Percentiles rank a stretch among this genome's conserved stretches.
phyloP scores from a whole-genome alignment of 2,888 invertebrate species.

The Hedychridium roseum region DNA sequence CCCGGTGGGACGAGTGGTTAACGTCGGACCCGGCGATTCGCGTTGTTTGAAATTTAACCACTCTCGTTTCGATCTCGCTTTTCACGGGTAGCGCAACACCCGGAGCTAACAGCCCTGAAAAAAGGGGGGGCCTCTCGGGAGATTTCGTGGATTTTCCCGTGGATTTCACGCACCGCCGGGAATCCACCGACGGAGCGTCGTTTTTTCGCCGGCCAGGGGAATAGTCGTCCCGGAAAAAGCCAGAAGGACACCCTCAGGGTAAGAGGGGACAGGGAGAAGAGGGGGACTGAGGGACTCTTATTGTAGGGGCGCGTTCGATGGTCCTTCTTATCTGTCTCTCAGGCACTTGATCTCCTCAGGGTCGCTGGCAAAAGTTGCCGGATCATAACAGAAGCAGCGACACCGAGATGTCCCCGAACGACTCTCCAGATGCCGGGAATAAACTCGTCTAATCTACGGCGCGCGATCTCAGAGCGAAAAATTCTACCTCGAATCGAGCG shows the following conservation, averaged over 20 bases:
- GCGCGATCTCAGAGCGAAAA: no score
- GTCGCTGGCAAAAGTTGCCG: constrained; percentile 1
- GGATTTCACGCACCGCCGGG: constrained; percentile 28
- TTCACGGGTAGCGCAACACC: constrained; percentile 2
- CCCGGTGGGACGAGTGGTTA: no score
- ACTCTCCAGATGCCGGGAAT: background rate
- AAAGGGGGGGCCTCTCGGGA: constrained; percentile 12
- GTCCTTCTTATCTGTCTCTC: constrained; percentile 11
- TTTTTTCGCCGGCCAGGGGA: constrained; percentile 7
- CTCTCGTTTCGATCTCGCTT: background rate
- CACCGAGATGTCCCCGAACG: no score
- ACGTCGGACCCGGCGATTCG: no score
- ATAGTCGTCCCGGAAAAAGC: constrained; percentile 19
- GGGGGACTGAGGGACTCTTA: constrained; percentile 11
- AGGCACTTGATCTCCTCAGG: constrained; percentile 5
- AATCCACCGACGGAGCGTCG: constrained; percentile 22
- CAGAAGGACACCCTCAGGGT: constrained; percentile 13
- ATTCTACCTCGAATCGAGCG: no score
- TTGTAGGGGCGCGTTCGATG: constrained; percentile 17
- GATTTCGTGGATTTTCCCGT: constrained; percentile 31
- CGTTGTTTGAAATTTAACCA: no score
- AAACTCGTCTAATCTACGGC: background rate
- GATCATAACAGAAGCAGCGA: background rate
- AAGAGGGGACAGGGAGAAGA: no score
- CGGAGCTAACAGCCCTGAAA: constrained; percentile 1